Evolutionary conservation across 2,113 vertebrate genomes (phyloP).

Genomic region (Psephotus haematonotus): DNA sequence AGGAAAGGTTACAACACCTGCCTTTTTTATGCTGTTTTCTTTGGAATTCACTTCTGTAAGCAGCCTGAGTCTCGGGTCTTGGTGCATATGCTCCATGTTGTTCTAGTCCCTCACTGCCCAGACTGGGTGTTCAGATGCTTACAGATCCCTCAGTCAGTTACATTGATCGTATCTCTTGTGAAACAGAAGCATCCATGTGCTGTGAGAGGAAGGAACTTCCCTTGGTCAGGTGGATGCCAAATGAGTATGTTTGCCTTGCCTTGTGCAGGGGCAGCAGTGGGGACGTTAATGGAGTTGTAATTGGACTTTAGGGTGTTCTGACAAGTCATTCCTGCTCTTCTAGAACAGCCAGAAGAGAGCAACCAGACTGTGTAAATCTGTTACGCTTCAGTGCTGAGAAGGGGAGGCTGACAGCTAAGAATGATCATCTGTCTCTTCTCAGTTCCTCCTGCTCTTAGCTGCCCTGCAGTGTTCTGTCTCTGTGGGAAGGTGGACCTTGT

Average conservation of each 20-base stretch:
- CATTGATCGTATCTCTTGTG: rapidly evolving
- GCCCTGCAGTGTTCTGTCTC: rapidly evolving
- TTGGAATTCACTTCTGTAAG: neutral
- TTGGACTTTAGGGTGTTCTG: neutral
- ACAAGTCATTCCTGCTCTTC: neutral
- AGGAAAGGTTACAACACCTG: rapidly evolving
- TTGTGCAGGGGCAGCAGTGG: neutral
- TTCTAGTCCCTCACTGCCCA: neutral
- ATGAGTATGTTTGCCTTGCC: neutral
- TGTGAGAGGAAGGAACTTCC: neutral
- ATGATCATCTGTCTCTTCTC: neutral
- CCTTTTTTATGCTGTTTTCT: neutral
- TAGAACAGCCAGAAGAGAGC: neutral
- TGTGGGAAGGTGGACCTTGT: neutral
- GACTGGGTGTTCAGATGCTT: neutral
- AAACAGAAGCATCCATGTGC: neutral
- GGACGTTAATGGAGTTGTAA: neutral
- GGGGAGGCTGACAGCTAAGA: neutral
- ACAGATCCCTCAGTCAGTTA: neutral
- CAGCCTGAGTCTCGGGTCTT: neutral
- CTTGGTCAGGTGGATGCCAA: rapidly evolving
- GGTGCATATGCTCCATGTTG: neutral
- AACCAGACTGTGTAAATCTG: neutral
- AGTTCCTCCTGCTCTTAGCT: neutral
- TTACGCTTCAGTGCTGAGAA: neutral